Evolutionary conservation across 64 coral and sea anemone genomes (phyloP).

Genomic region (Dendronephthya gigantea): DNA sequence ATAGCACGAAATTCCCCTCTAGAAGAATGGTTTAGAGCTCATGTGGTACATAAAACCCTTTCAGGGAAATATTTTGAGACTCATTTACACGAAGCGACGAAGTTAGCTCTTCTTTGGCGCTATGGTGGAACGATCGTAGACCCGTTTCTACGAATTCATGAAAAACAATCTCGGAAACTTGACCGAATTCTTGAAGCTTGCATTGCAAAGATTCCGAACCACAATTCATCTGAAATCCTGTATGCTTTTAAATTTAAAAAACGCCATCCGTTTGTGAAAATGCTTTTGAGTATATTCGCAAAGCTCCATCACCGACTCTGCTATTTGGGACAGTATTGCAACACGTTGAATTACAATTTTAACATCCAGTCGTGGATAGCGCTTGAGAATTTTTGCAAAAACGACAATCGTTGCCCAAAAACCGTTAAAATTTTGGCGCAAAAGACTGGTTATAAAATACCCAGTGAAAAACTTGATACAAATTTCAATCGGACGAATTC

Average conservation of each 20-base stretch:
- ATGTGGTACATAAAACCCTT: constrained; percentile 17
- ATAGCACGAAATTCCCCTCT: constrained; percentile 9
- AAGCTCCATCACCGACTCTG: background rate
- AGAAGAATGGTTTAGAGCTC: background rate
- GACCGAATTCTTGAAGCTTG: background rate
- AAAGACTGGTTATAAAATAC: background rate
- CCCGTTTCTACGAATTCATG: background rate
- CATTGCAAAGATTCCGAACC: background rate
- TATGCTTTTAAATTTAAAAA: background rate
- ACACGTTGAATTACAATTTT: background rate
- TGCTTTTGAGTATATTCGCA: background rate
- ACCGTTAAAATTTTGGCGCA: background rate
- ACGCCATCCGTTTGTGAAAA: background rate
- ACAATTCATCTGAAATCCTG: background rate
- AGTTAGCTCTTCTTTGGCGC: background rate
- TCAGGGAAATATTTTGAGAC: constrained; percentile 9
- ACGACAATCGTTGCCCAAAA: background rate
- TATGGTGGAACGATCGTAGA: constrained; percentile 18
- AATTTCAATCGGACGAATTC: background rate
- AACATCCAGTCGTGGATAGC: background rate
- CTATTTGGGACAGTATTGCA: background rate
- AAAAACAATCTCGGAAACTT: background rate
- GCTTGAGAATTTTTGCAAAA: background rate
- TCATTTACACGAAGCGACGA: constrained; percentile 25
- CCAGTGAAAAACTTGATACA: background rate